Base-by-base conservation (phyloP, 2,113 vertebrate species). In the Zapus hudsonius region DNA sequence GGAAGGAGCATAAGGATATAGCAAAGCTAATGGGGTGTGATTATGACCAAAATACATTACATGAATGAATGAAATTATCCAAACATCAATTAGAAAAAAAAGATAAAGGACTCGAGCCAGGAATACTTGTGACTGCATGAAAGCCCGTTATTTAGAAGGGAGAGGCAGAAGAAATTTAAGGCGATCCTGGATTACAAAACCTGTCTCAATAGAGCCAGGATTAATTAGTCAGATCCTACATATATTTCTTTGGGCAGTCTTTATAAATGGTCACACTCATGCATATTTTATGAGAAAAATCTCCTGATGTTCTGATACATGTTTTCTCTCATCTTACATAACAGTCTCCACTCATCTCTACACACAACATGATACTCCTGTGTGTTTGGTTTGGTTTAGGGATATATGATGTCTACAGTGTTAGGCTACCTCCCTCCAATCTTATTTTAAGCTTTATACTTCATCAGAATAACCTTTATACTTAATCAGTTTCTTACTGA, bases 361-460 rank as follows among this genome's bases (percentile, higher is more conserved):
- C 16, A 63, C 12, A 31, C 22, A 78, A 12, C 17, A 52, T 63
- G 25, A 22, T 66, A 16, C 57, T 42, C 9, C 20, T 42, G 17
- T 0, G 4, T 27, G 7, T 66, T 74, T 4, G 47, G 6, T 74
- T 42, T 12, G 1, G 1, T 7, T 63, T 33, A 36, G 25, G 3
- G 23, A 57, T 73, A 73, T 66, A 13, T 42, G 47, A 19, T 27
- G 19, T 2, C 23, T 25, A 2, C 66, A 33, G 64, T 33, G 6
- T 59, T 2, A 40, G 7, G 20, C 10, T 29, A 4, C 16, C 33
- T 23, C 8, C 12, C 23, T n/a, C 19, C n/a, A 63, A 55, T 42
- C 17, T 74, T 87, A 1, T 31, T 2, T 66, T 40, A 40, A 61
- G 9, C 8, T 61, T 33, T 57, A 70, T 19, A 52, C 19, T 19